Evolutionary conservation across 2,797 vertebrate species (phyloP).

Genomic region (Remorina albescens): DNA sequence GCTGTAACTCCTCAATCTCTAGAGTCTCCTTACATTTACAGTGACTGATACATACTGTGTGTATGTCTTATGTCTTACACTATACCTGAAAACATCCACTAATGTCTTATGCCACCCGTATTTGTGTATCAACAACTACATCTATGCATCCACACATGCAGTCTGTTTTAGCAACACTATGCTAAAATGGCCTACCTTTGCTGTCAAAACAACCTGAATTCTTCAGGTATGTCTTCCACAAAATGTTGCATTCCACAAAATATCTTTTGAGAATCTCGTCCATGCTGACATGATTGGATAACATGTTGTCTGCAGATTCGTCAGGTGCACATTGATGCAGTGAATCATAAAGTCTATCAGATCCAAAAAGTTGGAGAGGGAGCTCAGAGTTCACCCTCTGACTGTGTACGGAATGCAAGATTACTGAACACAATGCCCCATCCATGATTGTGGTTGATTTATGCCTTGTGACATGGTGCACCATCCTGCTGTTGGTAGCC

Average conservation of each 20-base stretch:
- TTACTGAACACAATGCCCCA: background rate
- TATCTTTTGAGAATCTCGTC: background rate
- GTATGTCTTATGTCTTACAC: background rate
- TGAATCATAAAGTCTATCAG: background rate
- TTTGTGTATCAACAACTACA: background rate
- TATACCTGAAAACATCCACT: background rate
- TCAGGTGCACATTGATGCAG: background rate
- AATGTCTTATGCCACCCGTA: background rate
- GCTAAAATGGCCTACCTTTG: background rate
- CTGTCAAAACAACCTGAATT: background rate
- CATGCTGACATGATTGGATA: background rate
- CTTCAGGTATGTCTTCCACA: background rate
- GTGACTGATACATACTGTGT: background rate
- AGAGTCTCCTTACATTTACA: slow-evolving; percentile 25
- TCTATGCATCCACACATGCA: background rate
- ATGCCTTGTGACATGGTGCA: background rate
- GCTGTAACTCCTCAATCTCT: slow-evolving; percentile 5
- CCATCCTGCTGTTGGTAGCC: background rate
- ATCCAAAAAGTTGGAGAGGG: background rate
- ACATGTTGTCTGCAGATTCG: background rate
- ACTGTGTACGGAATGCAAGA: background rate
- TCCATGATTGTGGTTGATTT: background rate
- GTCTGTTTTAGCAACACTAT: background rate
- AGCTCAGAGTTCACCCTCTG: background rate
- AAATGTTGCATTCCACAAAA: too few species aligned